Base-by-base conservation (phyloP, 2,797 vertebrate genomes). In the Peromyscus nudipes region DNA sequence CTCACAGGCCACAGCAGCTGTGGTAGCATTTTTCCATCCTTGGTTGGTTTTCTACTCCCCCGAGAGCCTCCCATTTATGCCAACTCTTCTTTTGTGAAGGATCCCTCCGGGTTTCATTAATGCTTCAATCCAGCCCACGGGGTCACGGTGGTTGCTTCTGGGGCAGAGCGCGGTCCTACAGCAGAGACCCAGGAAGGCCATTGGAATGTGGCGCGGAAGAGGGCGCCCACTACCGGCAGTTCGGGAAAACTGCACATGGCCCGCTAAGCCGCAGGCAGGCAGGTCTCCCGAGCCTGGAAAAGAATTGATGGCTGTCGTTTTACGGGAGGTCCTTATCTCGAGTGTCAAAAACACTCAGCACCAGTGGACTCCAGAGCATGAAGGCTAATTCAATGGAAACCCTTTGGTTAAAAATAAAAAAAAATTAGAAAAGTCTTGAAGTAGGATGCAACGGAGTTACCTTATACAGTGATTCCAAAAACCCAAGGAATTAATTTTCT, bases 401-500 rank as follows among this genome's bases (percentile, higher is more conserved):
- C 82, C 88, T 93, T 81, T 80, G 29, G 12, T 31, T 52, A 3
- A 62, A 87, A 80, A 55, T 31, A 69, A n/a, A 49, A 27, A 7
- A 96, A 89, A 95, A 79, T 71, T 62, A 84, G 80, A 94, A 37
- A 76, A 76, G 31, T 83, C 85, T 80, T 92, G 37, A 83, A 82
- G 43, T 25, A 34, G 81, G 88, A 85, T 85, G 55, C 92, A 85
- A 85, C 17, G 73, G 49, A 77, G 21, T 90, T 96, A 90, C 40
- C 52, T 84, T 85, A 73, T 57, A 49, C 19, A 73, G n/a, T 69
- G 10, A 60, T 83, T 89, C 57, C 77, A 89, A 80, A 96, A 84
- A 71, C 95, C 73, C 89, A 91, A 95, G 79, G 80, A 96, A 96
- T 97, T 96, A 46, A 92, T 83, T 93, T 95, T 94, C 82, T 91